Conservation (phyloP, 2,888 invertebrate genomes). For the Hypomecis punctinalis region DNA sequence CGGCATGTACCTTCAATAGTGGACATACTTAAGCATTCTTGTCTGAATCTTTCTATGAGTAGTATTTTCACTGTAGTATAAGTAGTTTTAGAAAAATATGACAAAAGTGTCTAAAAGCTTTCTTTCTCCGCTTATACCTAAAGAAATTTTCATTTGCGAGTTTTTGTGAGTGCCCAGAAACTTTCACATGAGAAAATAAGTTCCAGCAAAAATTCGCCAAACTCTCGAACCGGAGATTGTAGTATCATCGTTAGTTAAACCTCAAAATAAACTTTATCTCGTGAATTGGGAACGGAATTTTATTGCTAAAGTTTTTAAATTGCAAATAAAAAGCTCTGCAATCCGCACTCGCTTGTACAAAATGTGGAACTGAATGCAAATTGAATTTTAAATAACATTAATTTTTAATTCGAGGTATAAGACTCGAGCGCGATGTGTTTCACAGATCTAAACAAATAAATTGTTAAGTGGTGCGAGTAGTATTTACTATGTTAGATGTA, state of each 20-base stretch:
- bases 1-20: too few species aligned
- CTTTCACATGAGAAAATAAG: conserved; percentile 2
- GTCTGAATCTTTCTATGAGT: too few species aligned
- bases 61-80: too few species aligned
- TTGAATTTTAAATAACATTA: not conserved
- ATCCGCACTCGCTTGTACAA: not conserved
- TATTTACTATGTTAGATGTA: too few species aligned
- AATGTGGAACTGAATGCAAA: not conserved
- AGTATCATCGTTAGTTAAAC: conserved; percentile 11
- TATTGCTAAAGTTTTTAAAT: conserved; percentile 10
- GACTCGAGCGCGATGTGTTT: too few species aligned
- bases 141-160: conserved; percentile 7
- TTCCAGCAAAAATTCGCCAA: conserved; percentile 2
- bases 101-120: too few species aligned
- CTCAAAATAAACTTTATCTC: conserved; percentile 9
- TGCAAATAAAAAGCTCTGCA: conserved; percentile 4
- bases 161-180: conserved; percentile 6
- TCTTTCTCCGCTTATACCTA: not conserved
- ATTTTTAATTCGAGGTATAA: not conserved
- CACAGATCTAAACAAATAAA: too few species aligned
- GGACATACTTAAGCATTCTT: too few species aligned
- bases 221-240: conserved; percentile 5
- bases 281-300: conserved; percentile 7
- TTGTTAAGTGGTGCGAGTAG: too few species aligned
- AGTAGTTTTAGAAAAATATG: too few species aligned